Evolutionary conservation across 2,797 vertebrate species (phyloP).

Genomic region (Tangara arthus): DNA sequence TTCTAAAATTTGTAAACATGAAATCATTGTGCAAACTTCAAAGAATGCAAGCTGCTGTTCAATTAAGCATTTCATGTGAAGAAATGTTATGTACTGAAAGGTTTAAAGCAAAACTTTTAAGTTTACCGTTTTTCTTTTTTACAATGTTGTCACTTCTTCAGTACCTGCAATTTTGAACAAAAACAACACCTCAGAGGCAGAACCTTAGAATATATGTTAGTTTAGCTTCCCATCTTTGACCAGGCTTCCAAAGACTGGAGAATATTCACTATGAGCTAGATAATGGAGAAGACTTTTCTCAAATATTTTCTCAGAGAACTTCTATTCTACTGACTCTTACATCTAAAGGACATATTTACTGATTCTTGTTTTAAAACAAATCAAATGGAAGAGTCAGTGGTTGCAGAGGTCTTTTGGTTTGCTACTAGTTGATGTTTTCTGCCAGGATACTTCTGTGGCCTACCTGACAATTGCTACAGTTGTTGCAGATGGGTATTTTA

Average conservation of each 20-base stretch:
- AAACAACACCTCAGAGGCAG: not conserved
- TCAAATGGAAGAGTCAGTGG: not conserved
- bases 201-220: not conserved
- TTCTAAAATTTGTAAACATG: conserved; percentile 19
- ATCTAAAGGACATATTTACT: not conserved
- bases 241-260: not conserved
- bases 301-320: not conserved
- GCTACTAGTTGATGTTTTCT: not conserved
- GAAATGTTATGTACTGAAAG: conserved; percentile 27
- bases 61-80: conserved; percentile 41
- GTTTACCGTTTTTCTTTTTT: not conserved
- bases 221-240: not conserved
- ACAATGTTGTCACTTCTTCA: not conserved
- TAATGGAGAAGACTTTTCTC: not conserved
- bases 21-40: conserved; percentile 52
- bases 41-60: conserved; percentile 45
- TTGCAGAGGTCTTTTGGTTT: not conserved
- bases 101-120: not conserved
- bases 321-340: not conserved
- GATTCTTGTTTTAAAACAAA: not conserved
- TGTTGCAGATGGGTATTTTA: not conserved
- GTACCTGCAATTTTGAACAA: conserved; percentile 19
- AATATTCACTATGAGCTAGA: not conserved
- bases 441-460: not conserved
- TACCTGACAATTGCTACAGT: not conserved